Evolutionary conservation across 2,888 invertebrate species (phyloP).

Genomic region (Pterostichus madidus): DNA sequence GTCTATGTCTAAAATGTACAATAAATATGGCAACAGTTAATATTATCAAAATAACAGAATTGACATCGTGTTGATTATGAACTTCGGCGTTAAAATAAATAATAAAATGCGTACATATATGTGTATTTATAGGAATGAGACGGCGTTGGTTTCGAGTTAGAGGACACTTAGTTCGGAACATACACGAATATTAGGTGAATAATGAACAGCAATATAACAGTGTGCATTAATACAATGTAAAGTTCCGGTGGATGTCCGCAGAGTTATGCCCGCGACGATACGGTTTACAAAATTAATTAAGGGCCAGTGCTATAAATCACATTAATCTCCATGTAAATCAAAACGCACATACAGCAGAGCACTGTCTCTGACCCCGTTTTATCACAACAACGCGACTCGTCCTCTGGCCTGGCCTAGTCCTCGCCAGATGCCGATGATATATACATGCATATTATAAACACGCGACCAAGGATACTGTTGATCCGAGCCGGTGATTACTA

Average conservation of each 20-base stretch:
- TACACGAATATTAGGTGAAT: constrained; percentile 56
- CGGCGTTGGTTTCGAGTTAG: not conserved
- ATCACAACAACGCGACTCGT: constrained; percentile 51
- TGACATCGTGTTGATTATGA: not conserved
- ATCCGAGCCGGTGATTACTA: not conserved
- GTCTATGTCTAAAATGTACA: no score
- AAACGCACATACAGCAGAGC: constrained; percentile 44
- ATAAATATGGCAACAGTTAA: no score
- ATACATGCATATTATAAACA: constrained; percentile 51
- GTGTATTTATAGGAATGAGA: not conserved
- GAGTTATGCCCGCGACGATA: constrained; percentile 64
- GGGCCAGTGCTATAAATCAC: constrained; percentile 65
- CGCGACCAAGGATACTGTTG: constrained; percentile 26
- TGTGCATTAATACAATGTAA: constrained; percentile 64
- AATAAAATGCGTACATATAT: not conserved
- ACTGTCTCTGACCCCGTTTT: constrained; percentile 62
- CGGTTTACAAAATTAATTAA: constrained; percentile 67
- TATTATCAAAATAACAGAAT: no score
- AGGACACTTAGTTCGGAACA: not conserved
- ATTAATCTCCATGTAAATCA: constrained; percentile 67
- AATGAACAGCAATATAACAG: constrained; percentile 64
- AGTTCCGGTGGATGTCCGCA: constrained; percentile 63
- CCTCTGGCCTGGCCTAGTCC: not conserved
- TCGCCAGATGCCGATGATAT: constrained; percentile 39
- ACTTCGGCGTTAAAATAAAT: not conserved